Base-by-base conservation (phyloP, 2,888 invertebrate species). In the Melanostoma scalare region DNA sequence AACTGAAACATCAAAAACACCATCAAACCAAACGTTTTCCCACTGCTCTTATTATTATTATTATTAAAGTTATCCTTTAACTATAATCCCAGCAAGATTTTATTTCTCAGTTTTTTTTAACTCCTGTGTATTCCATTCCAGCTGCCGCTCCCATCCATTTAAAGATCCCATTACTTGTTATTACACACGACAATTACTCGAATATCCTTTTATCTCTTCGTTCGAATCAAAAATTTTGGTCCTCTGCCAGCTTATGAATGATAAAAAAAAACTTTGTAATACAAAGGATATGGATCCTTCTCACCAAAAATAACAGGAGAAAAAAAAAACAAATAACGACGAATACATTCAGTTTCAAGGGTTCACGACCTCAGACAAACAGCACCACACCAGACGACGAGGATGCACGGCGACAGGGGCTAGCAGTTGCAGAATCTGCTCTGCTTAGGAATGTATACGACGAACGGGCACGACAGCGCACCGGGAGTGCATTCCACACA, bases 301-400 rank as follows among this genome's bases (percentile, higher is more conserved):
- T 46, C 79, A 74, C 56, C 48, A 65, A 75, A 55, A 68, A 63
- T 46, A 31, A 68, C 30, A 68, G 36, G 40, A 61, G 2, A 60
- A 75, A 31, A 63, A 55, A 53, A 60, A 69, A 76, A 69, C 56
- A 53, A 68, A 76, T 44, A 42, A 72, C 71, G 58, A 65, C 58
- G 67, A 71, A 67, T 67, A 71, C 65, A 84, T 60, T 75, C 53
- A 61, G 63, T 74, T 74, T 73, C 69, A 86, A 79, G 76, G 86
- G 87, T 87, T 87, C 87, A 88, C 87, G 88, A 88, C 88, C 88
- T 88, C 87, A 86, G 87, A 88, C 88, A 87, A 86, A 86, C 36
- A 71, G 69, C 69, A 44, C 58, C 65, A 69, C 46, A 69, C 74
- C 60, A 84, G 73, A 79, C 74, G 69, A 68, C 53, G 31, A 58